phyloP scores from a whole-genome alignment of 2,113 vertebrate genomes.

The Athene cunicularia region DNA sequence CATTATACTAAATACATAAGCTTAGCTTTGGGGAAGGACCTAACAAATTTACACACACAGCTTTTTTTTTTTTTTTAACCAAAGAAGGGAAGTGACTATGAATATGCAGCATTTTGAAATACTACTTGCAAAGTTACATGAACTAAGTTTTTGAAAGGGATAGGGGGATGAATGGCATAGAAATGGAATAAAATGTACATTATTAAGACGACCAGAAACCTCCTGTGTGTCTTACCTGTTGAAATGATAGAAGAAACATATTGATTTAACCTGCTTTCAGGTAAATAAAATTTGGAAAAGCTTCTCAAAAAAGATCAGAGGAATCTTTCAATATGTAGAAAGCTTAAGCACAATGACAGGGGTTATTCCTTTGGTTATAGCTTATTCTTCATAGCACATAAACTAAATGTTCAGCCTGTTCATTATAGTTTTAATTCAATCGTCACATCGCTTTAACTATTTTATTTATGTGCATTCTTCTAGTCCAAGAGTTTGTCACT shows the following conservation, averaged over 20 bases:
- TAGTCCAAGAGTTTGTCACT: constrained; percentile 52
- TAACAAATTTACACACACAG: neutral
- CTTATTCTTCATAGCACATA: neutral
- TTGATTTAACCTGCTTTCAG: neutral
- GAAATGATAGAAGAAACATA: neutral
- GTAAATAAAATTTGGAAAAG: neutral
- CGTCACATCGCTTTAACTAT: neutral
- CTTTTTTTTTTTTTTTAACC: constrained; percentile 24
- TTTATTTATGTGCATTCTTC: constrained; percentile 49
- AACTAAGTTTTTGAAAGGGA: neutral
- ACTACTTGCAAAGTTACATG: neutral
- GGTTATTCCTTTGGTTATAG: neutral
- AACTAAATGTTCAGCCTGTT: constrained; percentile 5
- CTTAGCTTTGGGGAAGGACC: neutral
- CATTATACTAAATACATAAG: neutral
- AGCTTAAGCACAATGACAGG: neutral
- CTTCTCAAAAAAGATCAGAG: neutral
- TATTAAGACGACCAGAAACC: neutral
- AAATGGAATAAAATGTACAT: neutral
- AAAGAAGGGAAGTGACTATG: neutral
- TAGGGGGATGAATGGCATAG: neutral
- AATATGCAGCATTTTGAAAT: neutral
- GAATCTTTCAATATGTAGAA: neutral
- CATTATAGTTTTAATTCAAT: neutral
- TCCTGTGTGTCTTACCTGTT: neutral